Evolutionary conservation across 1,140 invertebrate species (phyloP).

Genomic region (Brachionus paranguensis): DNA sequence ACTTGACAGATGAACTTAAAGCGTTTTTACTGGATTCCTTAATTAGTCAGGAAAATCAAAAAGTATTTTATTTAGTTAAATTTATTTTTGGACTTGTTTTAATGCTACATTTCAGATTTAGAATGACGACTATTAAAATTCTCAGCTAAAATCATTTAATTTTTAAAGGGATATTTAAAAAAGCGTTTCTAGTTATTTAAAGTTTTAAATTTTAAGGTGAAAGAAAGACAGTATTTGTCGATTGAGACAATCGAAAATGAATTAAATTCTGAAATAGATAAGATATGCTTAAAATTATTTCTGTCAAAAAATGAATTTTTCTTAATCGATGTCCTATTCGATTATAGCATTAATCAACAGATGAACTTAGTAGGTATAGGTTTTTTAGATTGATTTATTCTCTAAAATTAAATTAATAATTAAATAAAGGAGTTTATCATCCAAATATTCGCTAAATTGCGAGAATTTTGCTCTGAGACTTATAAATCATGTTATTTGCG

Average conservation of each 20-base stretch:
- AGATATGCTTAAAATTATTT: conserved; percentile 9
- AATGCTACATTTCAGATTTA: too few species aligned
- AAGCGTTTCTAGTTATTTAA: not conserved
- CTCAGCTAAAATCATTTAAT: too few species aligned
- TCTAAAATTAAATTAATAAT: not conserved
- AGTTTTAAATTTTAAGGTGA: not conserved
- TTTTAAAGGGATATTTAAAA: not conserved
- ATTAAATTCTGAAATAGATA: not conserved
- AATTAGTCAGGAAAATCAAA: not conserved
- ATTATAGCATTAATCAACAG: conserved; percentile 5
- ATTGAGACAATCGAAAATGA: not conserved
- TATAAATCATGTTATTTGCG: conserved; percentile 4
- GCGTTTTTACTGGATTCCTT: not conserved
- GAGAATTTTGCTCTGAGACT: not conserved
- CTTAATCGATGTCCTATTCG: not conserved
- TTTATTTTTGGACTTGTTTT: too few species aligned
- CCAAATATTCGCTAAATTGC: not conserved
- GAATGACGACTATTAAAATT: too few species aligned
- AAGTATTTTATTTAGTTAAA: not conserved
- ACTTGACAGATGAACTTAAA: not conserved
- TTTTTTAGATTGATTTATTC: not conserved
- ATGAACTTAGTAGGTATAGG: conserved; percentile 7
- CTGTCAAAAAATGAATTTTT: not conserved
- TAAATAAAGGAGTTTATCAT: not conserved
- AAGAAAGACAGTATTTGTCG: not conserved